phyloP scores from a whole-genome alignment of 2,797 vertebrate species.

The Cirrhinus molitorella region DNA sequence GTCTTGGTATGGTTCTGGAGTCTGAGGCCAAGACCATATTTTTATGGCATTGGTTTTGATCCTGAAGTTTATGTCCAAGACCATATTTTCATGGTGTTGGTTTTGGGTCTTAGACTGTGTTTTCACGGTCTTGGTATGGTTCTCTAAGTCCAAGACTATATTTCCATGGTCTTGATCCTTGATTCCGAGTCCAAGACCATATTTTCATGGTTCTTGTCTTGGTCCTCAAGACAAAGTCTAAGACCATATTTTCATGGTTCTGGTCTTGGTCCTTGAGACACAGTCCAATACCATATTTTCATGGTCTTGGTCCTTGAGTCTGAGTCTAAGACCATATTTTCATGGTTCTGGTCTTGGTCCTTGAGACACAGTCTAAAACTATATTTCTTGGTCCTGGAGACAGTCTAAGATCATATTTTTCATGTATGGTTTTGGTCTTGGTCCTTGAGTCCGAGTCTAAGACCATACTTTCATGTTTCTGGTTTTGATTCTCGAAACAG shows the following conservation, averaged over 20 bases:
- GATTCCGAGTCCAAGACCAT: background rate
- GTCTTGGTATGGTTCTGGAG: background rate
- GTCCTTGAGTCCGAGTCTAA: background rate
- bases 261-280: background rate
- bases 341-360: background rate
- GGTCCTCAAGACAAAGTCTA: background rate
- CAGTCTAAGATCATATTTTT: background rate
- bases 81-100: background rate
- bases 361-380: background rate
- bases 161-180: background rate
- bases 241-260: background rate
- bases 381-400: background rate
- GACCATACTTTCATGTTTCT: background rate
- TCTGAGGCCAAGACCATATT: background rate
- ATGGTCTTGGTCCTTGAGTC: background rate
- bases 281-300: background rate
- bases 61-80: background rate
- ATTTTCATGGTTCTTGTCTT: background rate
- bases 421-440: background rate
- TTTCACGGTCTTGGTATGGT: background rate
- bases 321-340: background rate
- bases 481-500: fast-evolving
- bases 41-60: background rate
- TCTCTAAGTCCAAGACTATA: background rate
- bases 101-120: no score